Evolutionary conservation across 2,888 invertebrate species (phyloP).

Genomic region (Malachius bipustulatus): DNA sequence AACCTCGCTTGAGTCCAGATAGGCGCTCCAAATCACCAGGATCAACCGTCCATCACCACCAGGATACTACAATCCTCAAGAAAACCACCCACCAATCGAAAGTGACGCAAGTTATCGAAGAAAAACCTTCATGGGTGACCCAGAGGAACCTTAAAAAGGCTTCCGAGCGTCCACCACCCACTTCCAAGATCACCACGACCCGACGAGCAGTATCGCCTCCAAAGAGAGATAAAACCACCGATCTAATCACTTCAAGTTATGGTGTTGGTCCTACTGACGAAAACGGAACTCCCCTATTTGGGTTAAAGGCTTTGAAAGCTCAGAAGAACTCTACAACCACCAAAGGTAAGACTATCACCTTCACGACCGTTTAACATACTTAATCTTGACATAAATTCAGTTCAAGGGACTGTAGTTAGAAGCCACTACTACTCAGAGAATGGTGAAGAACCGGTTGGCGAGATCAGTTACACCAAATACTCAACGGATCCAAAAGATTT

Average conservation of each 20-base stretch:
- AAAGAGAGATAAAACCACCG: constrained; percentile 38
- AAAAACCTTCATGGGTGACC: constrained; percentile 51
- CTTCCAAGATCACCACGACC: constrained; percentile 13
- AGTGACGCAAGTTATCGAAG: constrained; percentile 32
- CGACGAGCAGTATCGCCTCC: constrained; percentile 29
- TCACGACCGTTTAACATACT: too few species aligned
- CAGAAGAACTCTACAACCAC: constrained; percentile 47
- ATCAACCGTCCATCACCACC: constrained; percentile 6
- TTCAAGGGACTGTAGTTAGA: constrained; percentile 59
- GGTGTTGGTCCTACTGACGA: constrained; percentile 75
- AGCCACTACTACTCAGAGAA: constrained; percentile 58
- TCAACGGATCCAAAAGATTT: constrained; percentile 51
- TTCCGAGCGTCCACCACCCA: constrained; percentile 27
- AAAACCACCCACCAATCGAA: constrained; percentile 33
- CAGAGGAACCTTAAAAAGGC: constrained; percentile 48
- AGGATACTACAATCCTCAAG: constrained; percentile 26
- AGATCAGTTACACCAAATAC: constrained; percentile 58
- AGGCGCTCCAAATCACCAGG: constrained; percentile 35
- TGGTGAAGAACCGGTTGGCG: constrained; percentile 55
- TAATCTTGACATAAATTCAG: too few species aligned
- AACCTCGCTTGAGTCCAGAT: constrained; percentile 37
- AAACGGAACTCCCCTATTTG: constrained; percentile 66
- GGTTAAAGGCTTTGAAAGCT: constrained; percentile 57
- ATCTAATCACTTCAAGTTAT: constrained; percentile 68
- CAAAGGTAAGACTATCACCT: too few species aligned